Evolutionary conservation across 2,888 invertebrate species (phyloP), one percentile per base, ranked within the genome.

Genomic region (Bhutanitis thaidina): DNA sequence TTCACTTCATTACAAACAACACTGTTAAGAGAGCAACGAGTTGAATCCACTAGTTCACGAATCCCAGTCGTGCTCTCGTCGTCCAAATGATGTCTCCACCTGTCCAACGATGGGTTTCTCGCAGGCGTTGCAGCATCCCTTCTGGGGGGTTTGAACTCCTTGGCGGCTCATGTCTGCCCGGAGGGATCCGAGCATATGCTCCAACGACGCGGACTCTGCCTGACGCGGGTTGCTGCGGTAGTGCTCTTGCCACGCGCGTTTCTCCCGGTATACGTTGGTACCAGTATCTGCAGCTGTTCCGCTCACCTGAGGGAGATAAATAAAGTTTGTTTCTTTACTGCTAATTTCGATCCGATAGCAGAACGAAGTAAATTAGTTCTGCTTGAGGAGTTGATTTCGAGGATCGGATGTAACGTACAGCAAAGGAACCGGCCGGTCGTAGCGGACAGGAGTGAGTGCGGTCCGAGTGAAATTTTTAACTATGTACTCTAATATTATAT

Each of bases 41-140:
- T 39, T 9, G 43, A 39, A 35, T 30, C 48, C 49, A 32, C 30
- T 50, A 32, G 13, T 30, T n/a, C 12, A n/a, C 20, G 3, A 14
- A 13, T 52, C 12, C n/a, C 4, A 30, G 12, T 34, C 34, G 13
- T 34, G 12, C 34, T 34, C 7, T 34, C 10, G 1, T 34, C n/a
- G n/a, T n/a, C n/a, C n/a, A n/a, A 34, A 12, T 12, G 34, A 34
- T 7, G 12, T 34, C 44, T 64, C 60, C 74, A 93, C 95, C 94
- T 98, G 98, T 66, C 99, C 99, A 55, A 99, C 98, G 85, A 99
- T 99, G 60, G 99, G 98, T 75, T 99, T 99, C 84, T 97, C 97
- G 91, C 99, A 99, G 64, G 98, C 98, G 79, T 93, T 97, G 94
- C 99, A 99, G 91, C 98, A 98, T 72, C 99, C 99, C 91, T 99